A percentile compares a stretch with the other conserved stretches of the same genome.
These are phyloP conservation scores for Baronia brevicornis DNA, from an alignment of 2,888 invertebrate genomes.

Conservation along the genomic window DNA sequence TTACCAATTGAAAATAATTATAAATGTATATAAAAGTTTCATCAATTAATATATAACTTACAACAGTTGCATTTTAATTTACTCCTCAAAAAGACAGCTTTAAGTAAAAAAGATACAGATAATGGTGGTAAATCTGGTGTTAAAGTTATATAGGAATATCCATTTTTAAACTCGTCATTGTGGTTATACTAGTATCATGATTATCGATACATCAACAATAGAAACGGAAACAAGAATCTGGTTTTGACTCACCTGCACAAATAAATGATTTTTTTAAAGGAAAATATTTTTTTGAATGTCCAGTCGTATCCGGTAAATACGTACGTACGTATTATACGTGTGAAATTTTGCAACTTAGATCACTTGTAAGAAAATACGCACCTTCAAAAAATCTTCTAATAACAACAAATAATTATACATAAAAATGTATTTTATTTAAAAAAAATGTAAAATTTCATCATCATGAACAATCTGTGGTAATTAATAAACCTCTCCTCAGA, in stretches of 20 bases:
- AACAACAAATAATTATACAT: not conserved
- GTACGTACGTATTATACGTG: slow-evolving; percentile 40
- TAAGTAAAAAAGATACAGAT: not conserved
- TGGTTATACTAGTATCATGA: too few relatives aligned
- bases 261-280: not conserved
- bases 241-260: slow-evolving; percentile 1
- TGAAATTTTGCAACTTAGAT: slow-evolving; percentile 33
- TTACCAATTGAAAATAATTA: too few relatives aligned
- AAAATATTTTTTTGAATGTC: slow-evolving; percentile 32
- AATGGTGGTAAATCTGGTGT: slow-evolving; percentile 1
- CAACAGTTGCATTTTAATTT: too few relatives aligned
- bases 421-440: not conserved
- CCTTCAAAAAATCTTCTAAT: not conserved
- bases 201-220: slow-evolving; percentile 4
- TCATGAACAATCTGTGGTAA: too few relatives aligned
- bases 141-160: too few relatives aligned
- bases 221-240: slow-evolving; percentile 5
- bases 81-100: too few relatives aligned
- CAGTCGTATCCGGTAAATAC: slow-evolving; percentile 41
- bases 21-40: too few relatives aligned
- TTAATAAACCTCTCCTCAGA: too few relatives aligned
- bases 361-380: slow-evolving; percentile 21
- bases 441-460: too few relatives aligned
- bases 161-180: too few relatives aligned
- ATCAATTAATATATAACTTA: too few relatives aligned